Evolutionary conservation across 2,113 vertebrate species (phyloP).

Genomic region (Petrocephalus microphthalmus): DNA sequence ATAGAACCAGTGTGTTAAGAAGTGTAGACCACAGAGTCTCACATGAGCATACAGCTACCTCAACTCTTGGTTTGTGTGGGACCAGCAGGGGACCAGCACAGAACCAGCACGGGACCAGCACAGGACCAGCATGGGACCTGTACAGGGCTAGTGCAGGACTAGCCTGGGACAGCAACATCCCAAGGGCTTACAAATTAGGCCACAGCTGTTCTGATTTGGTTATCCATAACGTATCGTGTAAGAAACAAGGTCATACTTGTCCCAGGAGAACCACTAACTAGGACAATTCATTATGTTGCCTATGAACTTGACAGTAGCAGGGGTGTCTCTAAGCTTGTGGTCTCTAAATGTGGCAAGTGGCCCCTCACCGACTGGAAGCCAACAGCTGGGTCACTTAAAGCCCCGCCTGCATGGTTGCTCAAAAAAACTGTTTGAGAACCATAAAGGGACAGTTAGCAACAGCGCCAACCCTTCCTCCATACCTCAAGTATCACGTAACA

Average conservation of each 20-base stretch:
- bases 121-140: neutral
- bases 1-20: neutral
- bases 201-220: neutral
- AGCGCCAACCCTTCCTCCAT: neutral
- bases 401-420: neutral
- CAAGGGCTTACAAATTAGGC: neutral
- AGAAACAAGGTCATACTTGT: neutral
- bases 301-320: neutral
- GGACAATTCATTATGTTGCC: slow-evolving; percentile 16
- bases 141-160: neutral
- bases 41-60: neutral
- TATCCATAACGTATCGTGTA: neutral
- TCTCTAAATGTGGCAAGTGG: neutral
- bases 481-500: neutral
- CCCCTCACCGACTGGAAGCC: neutral
- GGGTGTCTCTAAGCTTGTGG: neutral
- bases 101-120: neutral
- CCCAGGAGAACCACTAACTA: slow-evolving; percentile 12
- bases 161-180: neutral
- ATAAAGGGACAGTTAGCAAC: neutral
- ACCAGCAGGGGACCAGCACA: neutral
- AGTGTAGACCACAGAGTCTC: neutral
- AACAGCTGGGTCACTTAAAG: neutral
- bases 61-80: neutral
- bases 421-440: neutral